A percentile compares a stretch with the other conserved stretches of the same genome.
phyloP scores from a whole-genome alignment of 2,797 vertebrate genomes.

The Danio kyathit region DNA sequence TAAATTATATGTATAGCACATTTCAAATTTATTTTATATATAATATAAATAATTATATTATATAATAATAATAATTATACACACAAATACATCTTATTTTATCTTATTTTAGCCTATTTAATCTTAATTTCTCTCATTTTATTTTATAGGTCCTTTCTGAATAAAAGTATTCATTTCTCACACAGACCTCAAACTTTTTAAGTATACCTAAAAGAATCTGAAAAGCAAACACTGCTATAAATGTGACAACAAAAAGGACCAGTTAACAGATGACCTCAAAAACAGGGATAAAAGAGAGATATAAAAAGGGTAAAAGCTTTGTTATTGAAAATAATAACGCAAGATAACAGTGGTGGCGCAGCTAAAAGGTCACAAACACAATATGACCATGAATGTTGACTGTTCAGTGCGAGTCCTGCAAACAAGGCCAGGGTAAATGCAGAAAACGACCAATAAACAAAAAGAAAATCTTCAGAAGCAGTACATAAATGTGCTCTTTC shows the following conservation, averaged over 20 bases:
- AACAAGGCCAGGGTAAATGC: neutral
- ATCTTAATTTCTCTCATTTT: no score
- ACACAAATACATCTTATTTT: no score
- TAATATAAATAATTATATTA: no score
- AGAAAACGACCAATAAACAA: neutral
- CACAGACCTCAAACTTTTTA: neutral
- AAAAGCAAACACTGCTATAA: neutral
- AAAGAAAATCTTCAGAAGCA: neutral
- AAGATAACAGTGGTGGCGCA: neutral
- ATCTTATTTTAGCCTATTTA: no score
- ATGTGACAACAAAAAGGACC: neutral
- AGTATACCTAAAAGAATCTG: neutral
- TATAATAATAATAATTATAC: no score
- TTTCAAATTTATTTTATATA: no score
- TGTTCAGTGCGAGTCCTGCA: neutral
- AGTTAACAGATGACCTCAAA: neutral
- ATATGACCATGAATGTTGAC: neutral
- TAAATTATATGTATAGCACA: no score
- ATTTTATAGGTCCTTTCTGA: no score
- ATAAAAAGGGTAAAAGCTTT: conserved; percentile 4
- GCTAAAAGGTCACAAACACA: conserved; percentile 19
- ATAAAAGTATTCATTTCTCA: no score
- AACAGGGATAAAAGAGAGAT: neutral
- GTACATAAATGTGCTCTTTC: neutral
- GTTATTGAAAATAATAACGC: neutral